These are phyloP conservation scores for Zaprionus capensis DNA, from an alignment of 1,140 invertebrate genomes.

Conservation along the genomic window DNA sequence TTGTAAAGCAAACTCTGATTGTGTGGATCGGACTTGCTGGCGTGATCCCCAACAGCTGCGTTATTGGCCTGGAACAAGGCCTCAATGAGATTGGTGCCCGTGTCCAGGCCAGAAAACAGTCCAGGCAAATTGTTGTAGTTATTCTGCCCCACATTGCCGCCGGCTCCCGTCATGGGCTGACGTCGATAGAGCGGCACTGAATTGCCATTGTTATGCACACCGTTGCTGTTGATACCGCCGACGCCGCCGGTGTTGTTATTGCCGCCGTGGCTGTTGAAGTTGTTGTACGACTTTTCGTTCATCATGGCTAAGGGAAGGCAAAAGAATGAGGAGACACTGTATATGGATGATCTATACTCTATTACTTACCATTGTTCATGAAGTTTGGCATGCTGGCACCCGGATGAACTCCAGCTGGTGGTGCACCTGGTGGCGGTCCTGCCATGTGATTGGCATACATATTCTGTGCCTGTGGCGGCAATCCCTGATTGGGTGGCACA, in stretches of 20 bases:
- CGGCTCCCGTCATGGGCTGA: slow-evolving; percentile 76
- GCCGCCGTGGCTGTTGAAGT: slow-evolving; percentile 57
- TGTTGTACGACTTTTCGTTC: slow-evolving; percentile 64
- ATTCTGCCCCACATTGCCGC: slow-evolving; percentile 72
- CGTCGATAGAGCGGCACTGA: slow-evolving; percentile 85
- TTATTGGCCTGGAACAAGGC: slow-evolving; percentile 76
- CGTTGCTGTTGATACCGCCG: slow-evolving; percentile 37
- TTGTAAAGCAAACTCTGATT: slow-evolving; percentile 69
- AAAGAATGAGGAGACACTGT: not conserved
- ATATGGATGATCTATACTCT: not conserved
- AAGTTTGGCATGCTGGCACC: slow-evolving; percentile 42
- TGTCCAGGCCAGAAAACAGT: slow-evolving; percentile 53
- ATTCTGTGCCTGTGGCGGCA: slow-evolving; percentile 38
- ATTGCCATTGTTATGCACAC: slow-evolving; percentile 60
- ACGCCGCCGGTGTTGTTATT: slow-evolving; percentile 57
- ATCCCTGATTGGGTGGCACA: slow-evolving; percentile 24
- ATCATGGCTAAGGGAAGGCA: slow-evolving; percentile 42
- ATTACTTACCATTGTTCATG: slow-evolving; percentile 67
- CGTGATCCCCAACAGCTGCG: slow-evolving; percentile 49
- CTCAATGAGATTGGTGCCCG: slow-evolving; percentile 71
- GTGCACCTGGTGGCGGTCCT: slow-evolving; percentile 36
- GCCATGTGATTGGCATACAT: slow-evolving; percentile 60
- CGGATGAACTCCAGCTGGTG: slow-evolving; percentile 43
- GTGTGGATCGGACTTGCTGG: slow-evolving; percentile 63
- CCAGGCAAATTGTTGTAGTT: slow-evolving; percentile 71